Conservation (phyloP, 2,888 invertebrate species). For the Augochlorella aurata region DNA sequence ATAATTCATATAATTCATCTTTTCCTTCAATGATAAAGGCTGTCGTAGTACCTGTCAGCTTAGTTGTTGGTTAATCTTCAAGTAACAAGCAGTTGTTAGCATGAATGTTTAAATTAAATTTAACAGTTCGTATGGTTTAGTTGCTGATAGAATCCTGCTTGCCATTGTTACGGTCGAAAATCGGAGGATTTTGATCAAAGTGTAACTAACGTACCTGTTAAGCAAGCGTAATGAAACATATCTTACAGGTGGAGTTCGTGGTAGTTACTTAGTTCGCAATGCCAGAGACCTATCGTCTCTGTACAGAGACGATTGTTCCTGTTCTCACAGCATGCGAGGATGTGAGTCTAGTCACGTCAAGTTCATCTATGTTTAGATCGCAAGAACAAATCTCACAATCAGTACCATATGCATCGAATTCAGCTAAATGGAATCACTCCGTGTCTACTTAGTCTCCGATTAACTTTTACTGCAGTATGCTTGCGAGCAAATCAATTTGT, state of each 20-base stretch:
- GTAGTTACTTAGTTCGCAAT: slow-evolving; percentile 44
- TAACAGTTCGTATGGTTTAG: too few species aligned
- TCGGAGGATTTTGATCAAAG: neutral
- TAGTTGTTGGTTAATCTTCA: too few species aligned
- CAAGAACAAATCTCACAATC: slow-evolving; percentile 18
- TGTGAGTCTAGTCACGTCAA: slow-evolving; percentile 45
- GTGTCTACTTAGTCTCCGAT: too few species aligned
- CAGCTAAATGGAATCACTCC: neutral
- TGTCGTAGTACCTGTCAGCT: too few species aligned
- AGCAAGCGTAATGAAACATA: slow-evolving; percentile 28
- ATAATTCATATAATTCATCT: too few species aligned
- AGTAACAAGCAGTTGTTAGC: too few species aligned
- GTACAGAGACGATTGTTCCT: slow-evolving; percentile 50
- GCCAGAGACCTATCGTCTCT: slow-evolving; percentile 56
- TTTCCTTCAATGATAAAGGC: too few species aligned
- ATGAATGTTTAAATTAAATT: too few species aligned
- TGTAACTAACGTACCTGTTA: slow-evolving; percentile 10
- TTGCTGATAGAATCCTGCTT: too few species aligned
- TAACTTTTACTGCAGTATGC: too few species aligned
- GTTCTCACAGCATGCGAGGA: slow-evolving; percentile 40
- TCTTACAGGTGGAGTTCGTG: slow-evolving; percentile 39
- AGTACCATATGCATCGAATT: slow-evolving; percentile 8
- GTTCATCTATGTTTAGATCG: slow-evolving; percentile 49
- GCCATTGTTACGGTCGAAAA: too few species aligned
- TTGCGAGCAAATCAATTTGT: too few species aligned